Base-by-base conservation (phyloP, 2,797 vertebrate genomes). In the Lerista edwardsae region DNA sequence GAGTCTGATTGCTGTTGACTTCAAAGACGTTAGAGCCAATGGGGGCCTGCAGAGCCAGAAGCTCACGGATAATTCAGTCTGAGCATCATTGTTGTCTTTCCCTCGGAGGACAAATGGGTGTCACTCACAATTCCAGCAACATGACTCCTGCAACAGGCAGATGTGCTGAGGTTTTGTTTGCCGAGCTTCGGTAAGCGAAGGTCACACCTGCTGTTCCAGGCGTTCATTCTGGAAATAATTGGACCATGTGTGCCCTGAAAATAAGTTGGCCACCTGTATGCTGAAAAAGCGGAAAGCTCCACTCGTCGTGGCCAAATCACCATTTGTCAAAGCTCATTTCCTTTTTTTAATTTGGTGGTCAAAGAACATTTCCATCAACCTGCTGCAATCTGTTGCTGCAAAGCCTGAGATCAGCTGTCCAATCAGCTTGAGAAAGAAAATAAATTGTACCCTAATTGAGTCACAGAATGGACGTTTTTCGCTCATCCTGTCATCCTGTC, bases 341-440 rank as follows among this genome's bases (percentile, higher is more conserved):
- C 36, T 47, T 82, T 6, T 64, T 62, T 44, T 39, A 15, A 84
- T 83, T 6, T n/a, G 86, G 44, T 62, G 65, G 11, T 77, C 57
- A 88, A 82, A 86, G 21, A 14, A 86, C 8, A 81, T 84, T 91
- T 79, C 39, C 39, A 41, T 72, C 39, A 25, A 83, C 3, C 0
- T 47, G 25, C 72, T 86, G 47, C 69, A 88, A 86, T 82, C 82
- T 93, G 36, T 75, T 79, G 19, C 31, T 84, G 39, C 81, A 88
- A 78, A 85, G 65, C 86, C 87, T 80, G 23, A n/a, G 80, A 88
- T 83, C 61, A 67, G 39, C 44, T 83, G 39, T 84, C 78, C 82
- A 85, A 39, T 69, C 15, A 91, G 83, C 65, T 88, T 19, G 7
- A 25, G 57, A 47, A 90, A 89, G 39, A 92, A 93, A 92, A 88